phyloP scores from a whole-genome alignment of 2,113 vertebrate genomes.

The Phocoena phocoena region DNA sequence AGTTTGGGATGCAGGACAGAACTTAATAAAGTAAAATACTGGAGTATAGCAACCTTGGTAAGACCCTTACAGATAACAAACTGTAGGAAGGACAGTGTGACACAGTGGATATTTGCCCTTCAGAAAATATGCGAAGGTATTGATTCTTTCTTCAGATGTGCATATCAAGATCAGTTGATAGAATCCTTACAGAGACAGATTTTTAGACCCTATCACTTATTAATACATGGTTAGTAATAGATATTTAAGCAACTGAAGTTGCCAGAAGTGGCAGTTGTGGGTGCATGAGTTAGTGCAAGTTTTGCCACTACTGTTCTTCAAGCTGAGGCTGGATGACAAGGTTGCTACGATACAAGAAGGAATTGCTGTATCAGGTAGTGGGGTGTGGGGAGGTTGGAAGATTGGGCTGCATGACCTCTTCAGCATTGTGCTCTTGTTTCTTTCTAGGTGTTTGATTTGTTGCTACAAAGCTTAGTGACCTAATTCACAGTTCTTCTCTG shows the following conservation, averaged over 20 bases:
- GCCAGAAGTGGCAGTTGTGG: not conserved
- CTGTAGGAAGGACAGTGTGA: not conserved
- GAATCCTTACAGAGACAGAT: not conserved
- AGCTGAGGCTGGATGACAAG: not conserved
- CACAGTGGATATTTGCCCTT: not conserved
- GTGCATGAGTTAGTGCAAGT: not conserved
- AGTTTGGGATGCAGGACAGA: not conserved
- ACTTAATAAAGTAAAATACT: not conserved
- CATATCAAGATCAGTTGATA: too few species aligned
- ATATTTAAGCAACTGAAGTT: not conserved
- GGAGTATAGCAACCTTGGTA: too few species aligned
- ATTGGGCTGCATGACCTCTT: not conserved
- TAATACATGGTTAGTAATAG: not conserved
- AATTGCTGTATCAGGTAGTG: not conserved
- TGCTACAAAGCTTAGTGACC: not conserved
- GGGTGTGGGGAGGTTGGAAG: not conserved
- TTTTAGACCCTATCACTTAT: not conserved
- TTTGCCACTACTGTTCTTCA: too few species aligned
- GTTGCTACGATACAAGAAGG: not conserved
- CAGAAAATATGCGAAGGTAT: not conserved
- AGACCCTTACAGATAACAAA: not conserved
- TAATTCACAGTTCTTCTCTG: not conserved
- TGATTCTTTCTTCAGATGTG: not conserved
- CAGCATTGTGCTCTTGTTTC: rapidly evolving
- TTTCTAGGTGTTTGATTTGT: not conserved